Evolutionary conservation across 2,797 vertebrate genomes (phyloP), one percentile per base, ranked within the genome.

Genomic region (Acanthornis magna): DNA sequence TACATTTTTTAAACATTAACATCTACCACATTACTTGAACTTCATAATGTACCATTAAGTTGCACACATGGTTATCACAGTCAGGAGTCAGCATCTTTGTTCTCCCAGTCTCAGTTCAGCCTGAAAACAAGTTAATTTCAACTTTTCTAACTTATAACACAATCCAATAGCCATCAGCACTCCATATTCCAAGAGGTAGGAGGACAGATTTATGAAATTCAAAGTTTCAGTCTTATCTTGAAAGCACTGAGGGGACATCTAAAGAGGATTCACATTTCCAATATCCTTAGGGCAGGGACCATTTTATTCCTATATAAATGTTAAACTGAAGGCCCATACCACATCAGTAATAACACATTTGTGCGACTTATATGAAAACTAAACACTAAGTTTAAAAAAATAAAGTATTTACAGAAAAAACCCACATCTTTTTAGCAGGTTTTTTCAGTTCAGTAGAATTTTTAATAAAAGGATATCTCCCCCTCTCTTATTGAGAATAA

Each of bases 391-490:
- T 63, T 57, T 17, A 76, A 84, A 93, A 94, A 88, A 91, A 6
- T 7, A 86, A 12, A 79, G 7, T 73, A 87, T 84, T 82, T 91
- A 76, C 62, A 90, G 71, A 77, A 94, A 93, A 94, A 81, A 12
- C 5, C 25, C 34, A 88, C 58, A 55, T 62, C 8, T 47, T 73
- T 87, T 93, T 29, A 74, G 55, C 79, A 88, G 77, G 62, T 50
- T 92, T 73, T 91, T 72, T 72, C 48, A 88, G 38, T 68, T 88
- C 53, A 80, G 20, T 67, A 71, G n/a, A 73, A 21, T 68, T n/a
- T 76, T 89, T 86, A 75, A 94, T 91, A 89, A 96, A 95, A 94
- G 86, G 82, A 88, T 96, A 92, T 86, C 2, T 19, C 16, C 89
- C 85, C 91, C 75, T 82, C 53, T 86, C 68, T 85, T 81, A 38